Percentiles rank a stretch among this genome's conserved stretches.
Evolutionary conservation across 2,797 vertebrate genomes (phyloP).

Genomic region (Xenops minutus): DNA sequence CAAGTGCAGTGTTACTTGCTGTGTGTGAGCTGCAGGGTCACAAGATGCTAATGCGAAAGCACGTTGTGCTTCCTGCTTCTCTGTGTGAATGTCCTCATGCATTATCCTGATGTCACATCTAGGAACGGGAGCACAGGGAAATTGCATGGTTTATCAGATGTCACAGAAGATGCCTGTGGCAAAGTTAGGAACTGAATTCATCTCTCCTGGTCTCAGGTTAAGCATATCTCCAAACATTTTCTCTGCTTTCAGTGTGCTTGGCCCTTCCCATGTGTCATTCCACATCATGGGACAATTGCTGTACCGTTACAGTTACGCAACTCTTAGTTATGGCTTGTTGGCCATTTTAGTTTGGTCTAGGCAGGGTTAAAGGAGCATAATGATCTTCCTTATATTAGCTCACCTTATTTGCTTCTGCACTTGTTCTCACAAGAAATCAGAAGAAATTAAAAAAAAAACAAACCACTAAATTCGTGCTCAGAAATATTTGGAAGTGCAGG

Average conservation of each 20-base stretch:
- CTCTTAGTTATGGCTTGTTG: neutral
- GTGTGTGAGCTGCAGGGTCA: neutral
- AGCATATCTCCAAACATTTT: neutral
- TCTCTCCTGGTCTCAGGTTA: neutral
- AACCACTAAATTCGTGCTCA: neutral
- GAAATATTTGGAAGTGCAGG: neutral
- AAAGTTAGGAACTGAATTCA: neutral
- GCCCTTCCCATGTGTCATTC: rapidly evolving
- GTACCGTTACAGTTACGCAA: neutral
- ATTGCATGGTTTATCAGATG: neutral
- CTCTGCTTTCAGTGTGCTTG: neutral
- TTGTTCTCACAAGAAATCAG: neutral
- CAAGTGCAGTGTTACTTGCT: neutral
- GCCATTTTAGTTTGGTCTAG: neutral
- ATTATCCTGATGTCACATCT: neutral
- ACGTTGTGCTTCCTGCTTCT: neutral
- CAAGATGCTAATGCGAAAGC: neutral
- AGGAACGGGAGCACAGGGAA: neutral
- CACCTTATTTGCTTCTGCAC: neutral
- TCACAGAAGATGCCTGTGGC: neutral
- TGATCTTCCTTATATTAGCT: neutral
- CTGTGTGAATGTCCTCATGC: neutral
- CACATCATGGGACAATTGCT: neutral
- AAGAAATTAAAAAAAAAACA: neutral
- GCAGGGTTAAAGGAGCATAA: neutral